Evolutionary conservation across 1,140 invertebrate genomes (phyloP).

Genomic region (Drosophila subobscura): DNA sequence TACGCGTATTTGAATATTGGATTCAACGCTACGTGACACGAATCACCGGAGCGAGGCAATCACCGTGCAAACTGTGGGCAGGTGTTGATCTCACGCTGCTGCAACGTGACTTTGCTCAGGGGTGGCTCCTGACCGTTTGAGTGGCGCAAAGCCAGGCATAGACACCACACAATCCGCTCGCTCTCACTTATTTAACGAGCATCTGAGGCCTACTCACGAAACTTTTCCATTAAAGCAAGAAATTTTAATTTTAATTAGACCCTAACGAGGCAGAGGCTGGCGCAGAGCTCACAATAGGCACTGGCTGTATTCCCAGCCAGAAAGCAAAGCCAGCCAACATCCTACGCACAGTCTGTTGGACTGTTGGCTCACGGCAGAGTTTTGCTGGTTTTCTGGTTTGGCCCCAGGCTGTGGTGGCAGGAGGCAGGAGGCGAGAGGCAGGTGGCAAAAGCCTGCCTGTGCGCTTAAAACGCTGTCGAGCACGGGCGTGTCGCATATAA

Average conservation of each 20-base stretch:
- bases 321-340: slow-evolving; percentile 8
- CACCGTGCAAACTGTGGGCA: slow-evolving; percentile 12
- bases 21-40: slow-evolving; percentile 47
- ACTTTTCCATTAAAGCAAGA: slow-evolving; percentile 75
- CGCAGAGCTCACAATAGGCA: slow-evolving; percentile 18
- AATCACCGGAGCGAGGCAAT: slow-evolving; percentile 33
- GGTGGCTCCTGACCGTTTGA: slow-evolving; percentile 33
- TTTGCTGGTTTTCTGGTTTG: slow-evolving; percentile 14
- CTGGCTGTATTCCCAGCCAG: not conserved
- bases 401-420: not conserved
- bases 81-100: slow-evolving; percentile 60
- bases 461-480: slow-evolving; percentile 71
- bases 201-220: slow-evolving; percentile 52
- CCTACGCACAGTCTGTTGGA: slow-evolving; percentile 14
- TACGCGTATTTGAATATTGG: slow-evolving; percentile 36
- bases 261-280: slow-evolving; percentile 62
- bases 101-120: slow-evolving; percentile 61
- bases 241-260: slow-evolving; percentile 80
- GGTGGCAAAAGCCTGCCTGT: no score
- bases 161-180: slow-evolving; percentile 16
- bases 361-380: not conserved
- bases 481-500: slow-evolving; percentile 66
- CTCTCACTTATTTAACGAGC: slow-evolving; percentile 59
- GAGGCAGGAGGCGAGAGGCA: no score
- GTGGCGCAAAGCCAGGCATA: slow-evolving; percentile 7